Evolutionary conservation across 2,888 invertebrate genomes (phyloP), one percentile per base, ranked within the genome.

Genomic region (Ptycholaimellus sp.): DNA sequence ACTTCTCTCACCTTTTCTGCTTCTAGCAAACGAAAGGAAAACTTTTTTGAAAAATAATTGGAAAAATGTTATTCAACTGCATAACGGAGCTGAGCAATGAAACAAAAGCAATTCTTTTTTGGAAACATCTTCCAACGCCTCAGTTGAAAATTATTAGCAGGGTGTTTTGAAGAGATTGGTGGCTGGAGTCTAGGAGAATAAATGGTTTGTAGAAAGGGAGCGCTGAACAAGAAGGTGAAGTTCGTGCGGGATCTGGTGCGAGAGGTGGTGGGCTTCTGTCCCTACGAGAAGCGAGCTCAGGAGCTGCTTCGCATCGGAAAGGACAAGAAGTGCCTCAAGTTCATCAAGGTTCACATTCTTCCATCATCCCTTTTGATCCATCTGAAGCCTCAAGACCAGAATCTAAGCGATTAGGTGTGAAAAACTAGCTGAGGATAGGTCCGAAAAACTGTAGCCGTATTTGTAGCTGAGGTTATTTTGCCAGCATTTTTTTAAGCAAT

Each of bases 241-340:
- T 87, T 96, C 60, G 79, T 90, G 48, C 72, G 93, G 44, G 93
- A 96, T 58, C 64, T 99, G 49, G 78, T 96, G 35, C 74, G 90
- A 46, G 96, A 96, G 63, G 82, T 99, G 16, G 77, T 78, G 50
- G 96, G 96, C 37, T 90, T 90, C 68, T 85, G 93, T 45, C 93
- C 93, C 28, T 99, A 96, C 63, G 96, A 96, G 63, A 83, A 83
- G 67, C 71, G 96, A 50, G 79, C 81, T 49, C 87, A 93, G 80
- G 96, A 99, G 67, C 82, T 96, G 74, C 66, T 96, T 60, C 82
- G 55, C 67, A 83, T 93, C 45, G 85, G 85, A 40, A 87, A 87
- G 64, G 93, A 96, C 65, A 93, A 96, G 71, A 72, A 90, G 48
- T 87, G 90, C 2, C 70, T 93, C 41, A 90, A 93, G 65, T 93